Evolutionary conservation across 2,888 invertebrate genomes (phyloP).

Genomic region (Ennomos fuscantarius): DNA sequence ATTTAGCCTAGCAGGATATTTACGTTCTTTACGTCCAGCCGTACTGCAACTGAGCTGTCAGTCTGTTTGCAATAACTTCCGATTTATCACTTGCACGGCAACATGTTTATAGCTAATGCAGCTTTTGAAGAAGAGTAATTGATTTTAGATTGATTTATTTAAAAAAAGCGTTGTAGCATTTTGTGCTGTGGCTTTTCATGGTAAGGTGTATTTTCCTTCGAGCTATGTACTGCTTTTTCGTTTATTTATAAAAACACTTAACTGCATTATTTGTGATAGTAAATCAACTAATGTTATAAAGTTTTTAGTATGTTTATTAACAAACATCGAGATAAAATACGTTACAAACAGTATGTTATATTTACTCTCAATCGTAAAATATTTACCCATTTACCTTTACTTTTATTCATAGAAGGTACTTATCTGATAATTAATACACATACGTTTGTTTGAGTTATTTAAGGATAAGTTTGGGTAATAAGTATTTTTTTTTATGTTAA

Average conservation of each 20-base stretch:
- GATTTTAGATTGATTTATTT: constrained; percentile 38
- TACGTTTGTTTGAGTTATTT: no score
- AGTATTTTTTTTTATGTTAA: no score
- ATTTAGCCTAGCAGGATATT: constrained; percentile 35
- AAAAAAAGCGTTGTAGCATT: constrained; percentile 11
- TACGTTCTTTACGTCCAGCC: constrained; percentile 21
- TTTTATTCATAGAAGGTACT: no score
- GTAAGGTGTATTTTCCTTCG: constrained; percentile 7
- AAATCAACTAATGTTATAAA: constrained; percentile 4
- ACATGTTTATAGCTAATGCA: constrained; percentile 49
- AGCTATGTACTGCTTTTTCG: neutral
- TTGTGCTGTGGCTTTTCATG: constrained; percentile 10
- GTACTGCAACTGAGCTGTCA: constrained; percentile 44
- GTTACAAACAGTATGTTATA: no score
- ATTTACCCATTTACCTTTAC: no score
- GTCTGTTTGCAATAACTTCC: constrained; percentile 53
- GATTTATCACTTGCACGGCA: constrained; percentile 48
- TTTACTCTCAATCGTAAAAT: no score
- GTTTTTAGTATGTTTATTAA: neutral
- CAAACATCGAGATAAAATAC: no score
- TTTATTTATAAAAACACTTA: constrained; percentile 3
- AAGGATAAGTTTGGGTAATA: no score
- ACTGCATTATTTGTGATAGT: constrained; percentile 10
- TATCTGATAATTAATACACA: no score
- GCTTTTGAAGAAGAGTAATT: constrained; percentile 39